Evolutionary conservation across 1,140 invertebrate species (phyloP).

Genomic region (Drosophila aff.): DNA sequence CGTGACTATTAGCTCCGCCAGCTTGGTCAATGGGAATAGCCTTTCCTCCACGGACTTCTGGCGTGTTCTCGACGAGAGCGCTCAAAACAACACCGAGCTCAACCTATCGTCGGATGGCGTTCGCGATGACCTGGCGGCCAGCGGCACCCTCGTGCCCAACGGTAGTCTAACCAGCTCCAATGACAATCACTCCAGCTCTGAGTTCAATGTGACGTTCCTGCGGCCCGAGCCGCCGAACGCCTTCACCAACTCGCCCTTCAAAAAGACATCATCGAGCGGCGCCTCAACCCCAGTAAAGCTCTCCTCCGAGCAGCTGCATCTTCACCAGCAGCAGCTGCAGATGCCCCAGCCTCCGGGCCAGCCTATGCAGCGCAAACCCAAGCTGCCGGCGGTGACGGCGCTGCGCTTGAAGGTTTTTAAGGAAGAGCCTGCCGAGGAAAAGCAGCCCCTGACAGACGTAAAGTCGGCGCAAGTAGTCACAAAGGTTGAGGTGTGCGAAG

Average conservation of each 20-base stretch:
- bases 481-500: constrained; percentile 61
- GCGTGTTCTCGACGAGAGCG: constrained; percentile 79
- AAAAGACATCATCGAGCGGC: constrained; percentile 50
- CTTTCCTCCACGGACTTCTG: constrained; percentile 82
- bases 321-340: constrained; percentile 31
- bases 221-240: constrained; percentile 72
- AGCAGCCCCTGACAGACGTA: neutral
- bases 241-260: constrained; percentile 72
- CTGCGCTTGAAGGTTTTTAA: constrained; percentile 71
- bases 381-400: constrained; percentile 60
- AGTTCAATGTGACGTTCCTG: constrained; percentile 70
- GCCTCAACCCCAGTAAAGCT: constrained; percentile 43
- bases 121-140: constrained; percentile 48
- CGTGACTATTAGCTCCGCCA: constrained; percentile 77
- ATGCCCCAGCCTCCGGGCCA: constrained; percentile 33
- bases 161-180: constrained; percentile 26
- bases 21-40: constrained; percentile 74
- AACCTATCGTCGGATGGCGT: constrained; percentile 61
- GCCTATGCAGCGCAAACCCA: constrained; percentile 57
- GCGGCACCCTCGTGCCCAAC: constrained; percentile 24
- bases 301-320: constrained; percentile 55
- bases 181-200: constrained; percentile 62
- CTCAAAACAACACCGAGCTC: constrained; percentile 74
- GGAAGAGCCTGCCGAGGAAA: constrained; percentile 63
- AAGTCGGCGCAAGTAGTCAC: constrained; percentile 36